Conservation (phyloP, 2,113 vertebrate species). For the Clarias gariepinus region DNA sequence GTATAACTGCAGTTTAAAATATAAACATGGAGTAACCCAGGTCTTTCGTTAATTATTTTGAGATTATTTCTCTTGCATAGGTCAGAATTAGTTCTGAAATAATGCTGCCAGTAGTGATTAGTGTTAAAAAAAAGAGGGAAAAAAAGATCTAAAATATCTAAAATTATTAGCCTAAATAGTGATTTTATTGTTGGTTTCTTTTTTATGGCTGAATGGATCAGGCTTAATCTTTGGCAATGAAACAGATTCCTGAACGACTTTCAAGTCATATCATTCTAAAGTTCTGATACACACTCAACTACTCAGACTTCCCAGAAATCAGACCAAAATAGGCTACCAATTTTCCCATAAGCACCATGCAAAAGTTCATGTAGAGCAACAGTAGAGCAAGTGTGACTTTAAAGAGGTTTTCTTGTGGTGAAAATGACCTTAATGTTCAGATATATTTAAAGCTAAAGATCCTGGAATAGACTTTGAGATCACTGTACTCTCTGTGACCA, state of each 20-base stretch:
- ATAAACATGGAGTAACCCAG: neutral
- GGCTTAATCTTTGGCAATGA: neutral
- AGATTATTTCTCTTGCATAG: neutral
- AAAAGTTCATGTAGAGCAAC: neutral
- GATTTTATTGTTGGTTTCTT: neutral
- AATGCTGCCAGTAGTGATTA: neutral
- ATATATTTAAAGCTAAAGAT: conserved; percentile 20
- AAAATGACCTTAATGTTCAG: neutral
- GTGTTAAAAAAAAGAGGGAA: too few species aligned
- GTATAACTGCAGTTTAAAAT: conserved; percentile 1
- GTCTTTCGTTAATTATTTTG: conserved; percentile 6
- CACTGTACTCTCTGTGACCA: neutral
- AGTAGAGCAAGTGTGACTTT: conserved; percentile 1
- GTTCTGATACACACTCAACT: neutral
- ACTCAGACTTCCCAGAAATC: neutral
- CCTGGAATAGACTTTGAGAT: conserved; percentile 15
- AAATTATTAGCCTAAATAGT: too few species aligned
- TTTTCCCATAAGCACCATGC: conserved; percentile 1
- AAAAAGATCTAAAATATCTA: too few species aligned
- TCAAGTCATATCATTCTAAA: neutral
- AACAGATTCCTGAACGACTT: conserved; percentile 1
- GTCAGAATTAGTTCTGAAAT: neutral
- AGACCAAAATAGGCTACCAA: neutral
- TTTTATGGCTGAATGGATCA: neutral
- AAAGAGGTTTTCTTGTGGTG: conserved; percentile 1